Base-by-base conservation (phyloP, 2,888 invertebrate species). In the Thymelicus lineola region DNA sequence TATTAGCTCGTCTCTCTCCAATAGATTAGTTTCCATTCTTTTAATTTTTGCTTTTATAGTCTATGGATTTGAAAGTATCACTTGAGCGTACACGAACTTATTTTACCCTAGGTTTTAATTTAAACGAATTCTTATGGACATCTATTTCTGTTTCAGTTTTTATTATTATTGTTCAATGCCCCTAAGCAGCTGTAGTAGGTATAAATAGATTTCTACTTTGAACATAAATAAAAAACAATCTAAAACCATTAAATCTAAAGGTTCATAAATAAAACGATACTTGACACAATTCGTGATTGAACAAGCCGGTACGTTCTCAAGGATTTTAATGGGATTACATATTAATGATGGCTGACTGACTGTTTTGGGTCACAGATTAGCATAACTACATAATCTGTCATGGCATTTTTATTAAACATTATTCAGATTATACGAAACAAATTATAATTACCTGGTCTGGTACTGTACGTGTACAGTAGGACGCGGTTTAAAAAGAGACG, bases 321-420 rank as follows among this genome's bases (percentile, higher is more conserved):
- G 35, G 65, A n/a, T 45, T 55, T 20, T 28, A 45, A 57, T 65
- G 57, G 45, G 64, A 64, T 65, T 65, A 65, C 57, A 65, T 65
- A 20, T 38, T 14, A 45, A 64, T 64, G 15, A 65, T 57, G 20
- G 36, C 12, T 48, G 66, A 50, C 20, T 58, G 66, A 66, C 35
- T 20, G 15, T 46, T 66, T 6, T 59, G 36, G 58, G 66, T 66
- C 59, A 66, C 35, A 59, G 17, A 59, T 66, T 66, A 48, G 42
- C 59, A 66, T 66, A 45, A 50, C 48, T 50, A 50, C 17, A 17
- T 3, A 50, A 50, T 50, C 9, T 15, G 17, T 50, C 48, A 50
- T 50, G 17, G 48, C 15, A 7, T 50, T 50, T 17, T 15, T 50
- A 50, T 1, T 50, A 17, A 3, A 17, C 10, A 9, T 10, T 50